A percentile compares a stretch with the other conserved stretches of the same genome.
phyloP scores from a whole-genome alignment of 1,140 invertebrate genomes.

The Helicorthomorpha holstii region DNA sequence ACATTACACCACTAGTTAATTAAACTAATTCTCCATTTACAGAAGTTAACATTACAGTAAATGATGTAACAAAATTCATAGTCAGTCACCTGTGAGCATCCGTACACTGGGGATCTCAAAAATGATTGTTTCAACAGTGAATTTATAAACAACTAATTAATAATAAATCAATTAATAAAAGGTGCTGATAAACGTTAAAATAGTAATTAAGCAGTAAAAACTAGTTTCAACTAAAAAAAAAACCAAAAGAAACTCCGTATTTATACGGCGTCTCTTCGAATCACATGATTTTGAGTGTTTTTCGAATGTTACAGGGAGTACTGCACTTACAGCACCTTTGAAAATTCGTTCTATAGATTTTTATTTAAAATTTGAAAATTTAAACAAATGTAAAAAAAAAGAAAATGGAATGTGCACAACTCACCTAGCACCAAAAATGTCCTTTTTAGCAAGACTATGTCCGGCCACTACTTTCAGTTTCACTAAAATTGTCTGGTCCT shows the following conservation, averaged over 20 bases:
- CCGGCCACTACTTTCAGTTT: conserved; percentile 68
- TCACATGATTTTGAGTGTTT: not conserved
- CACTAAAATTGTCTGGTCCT: conserved; percentile 40
- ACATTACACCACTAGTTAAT: no score
- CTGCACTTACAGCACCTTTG: not conserved
- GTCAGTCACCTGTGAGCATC: no score
- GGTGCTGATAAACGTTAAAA: no score
- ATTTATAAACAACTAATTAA: no score
- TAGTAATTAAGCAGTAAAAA: no score
- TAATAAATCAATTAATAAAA: no score
- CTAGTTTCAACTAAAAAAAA: not conserved
- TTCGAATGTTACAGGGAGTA: not conserved
- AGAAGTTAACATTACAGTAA: no score
- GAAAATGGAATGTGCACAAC: conserved; percentile 10
- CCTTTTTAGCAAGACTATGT: conserved; percentile 84
- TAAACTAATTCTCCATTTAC: no score
- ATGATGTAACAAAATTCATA: no score
- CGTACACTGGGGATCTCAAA: no score
- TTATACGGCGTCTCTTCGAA: not conserved
- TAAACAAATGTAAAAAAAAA: not conserved
- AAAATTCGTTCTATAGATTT: not conserved
- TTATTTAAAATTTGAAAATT: not conserved
- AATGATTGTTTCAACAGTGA: no score
- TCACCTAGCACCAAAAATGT: conserved; percentile 93
- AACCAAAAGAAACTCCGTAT: not conserved